Evolutionary conservation across 2,888 invertebrate genomes (phyloP), one percentile per base, ranked within the genome.

Genomic region (Scrobipalpa costella): DNA sequence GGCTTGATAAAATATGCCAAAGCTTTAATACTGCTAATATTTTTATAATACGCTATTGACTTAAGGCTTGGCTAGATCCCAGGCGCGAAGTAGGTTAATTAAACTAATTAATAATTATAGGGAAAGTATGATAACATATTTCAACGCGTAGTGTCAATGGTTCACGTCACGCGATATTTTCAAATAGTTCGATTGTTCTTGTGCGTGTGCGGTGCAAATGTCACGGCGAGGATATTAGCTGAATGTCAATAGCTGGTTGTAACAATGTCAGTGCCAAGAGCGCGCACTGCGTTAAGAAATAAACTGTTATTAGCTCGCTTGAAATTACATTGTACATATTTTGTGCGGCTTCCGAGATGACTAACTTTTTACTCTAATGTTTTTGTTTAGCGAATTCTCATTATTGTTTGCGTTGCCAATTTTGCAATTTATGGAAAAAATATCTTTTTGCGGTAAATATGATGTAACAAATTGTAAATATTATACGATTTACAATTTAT

Each of bases 221-320:
- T 47, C 47, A 47, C 47, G 47, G n/a, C 50, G 61, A 50, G 33
- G 58, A 61, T 36, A 66, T 44, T 61, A 61, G 34, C 49, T n/a
- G 36, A 65, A 65, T 65, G 65, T 65, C 65, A 65, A 63, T 65
- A 52, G 13, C 21, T 63, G 38, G 61, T 34, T 61, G 63, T 44
- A 60, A 68, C 79, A 83, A 81, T 84, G 84, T 78, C 89, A 87
- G 79, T 86, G 88, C 85, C 88, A 88, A 88, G 85, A 81, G 73
- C 84, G 84, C 81, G 72, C 75, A 77, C 77, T 84, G 79, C 84
- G 85, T 84, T 84, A 87, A 88, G 84, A 81, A 81, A 81, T 80
- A 80, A 80, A 80, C 78, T 75, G 73, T 73, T 77, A 80, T 83
- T 85, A 84, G 84, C 81, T 80, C 73, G 80, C 8, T n/a, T 49